phyloP scores from a whole-genome alignment of 2,113 vertebrate species.

The Eretmochelys imbricata region DNA sequence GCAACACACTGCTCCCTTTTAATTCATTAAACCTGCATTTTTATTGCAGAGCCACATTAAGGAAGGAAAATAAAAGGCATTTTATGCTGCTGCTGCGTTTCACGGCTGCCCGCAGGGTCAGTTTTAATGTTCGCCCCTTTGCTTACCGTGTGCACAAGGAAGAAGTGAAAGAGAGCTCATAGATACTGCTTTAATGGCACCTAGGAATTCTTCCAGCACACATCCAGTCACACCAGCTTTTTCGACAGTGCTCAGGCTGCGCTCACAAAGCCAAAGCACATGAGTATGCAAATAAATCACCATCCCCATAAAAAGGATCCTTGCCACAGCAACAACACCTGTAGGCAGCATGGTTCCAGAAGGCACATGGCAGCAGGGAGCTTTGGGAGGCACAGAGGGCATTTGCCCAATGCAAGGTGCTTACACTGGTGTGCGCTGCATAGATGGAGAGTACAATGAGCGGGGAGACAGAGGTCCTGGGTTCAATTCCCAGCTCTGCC shows the following conservation, averaged over 20 bases:
- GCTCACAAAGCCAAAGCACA: not conserved
- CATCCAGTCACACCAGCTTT: accelerated
- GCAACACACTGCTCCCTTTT: conserved; percentile 38
- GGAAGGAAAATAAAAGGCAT: conserved; percentile 28
- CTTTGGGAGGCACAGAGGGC: not conserved
- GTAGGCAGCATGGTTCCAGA: accelerated
- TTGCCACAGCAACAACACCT: not conserved
- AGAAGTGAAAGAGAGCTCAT: not conserved
- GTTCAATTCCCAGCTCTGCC: too few relatives aligned
- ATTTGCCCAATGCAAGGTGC: not conserved
- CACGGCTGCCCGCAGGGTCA: conserved; percentile 37
- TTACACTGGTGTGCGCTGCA: not conserved
- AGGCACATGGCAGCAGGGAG: not conserved
- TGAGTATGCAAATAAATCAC: accelerated
- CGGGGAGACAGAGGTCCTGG: too few relatives aligned
- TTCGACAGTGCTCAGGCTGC: not conserved
- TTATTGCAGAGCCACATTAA: conserved; percentile 7
- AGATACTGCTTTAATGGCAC: not conserved
- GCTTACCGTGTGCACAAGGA: not conserved
- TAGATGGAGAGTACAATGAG: not conserved
- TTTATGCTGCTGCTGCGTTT: not conserved
- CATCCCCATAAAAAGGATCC: not conserved
- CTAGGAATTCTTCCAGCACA: not conserved
- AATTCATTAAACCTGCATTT: conserved; percentile 5
- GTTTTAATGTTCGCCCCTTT: not conserved